Conservation (phyloP, 1,140 invertebrate species). For the Psilanteris sp. region DNA sequence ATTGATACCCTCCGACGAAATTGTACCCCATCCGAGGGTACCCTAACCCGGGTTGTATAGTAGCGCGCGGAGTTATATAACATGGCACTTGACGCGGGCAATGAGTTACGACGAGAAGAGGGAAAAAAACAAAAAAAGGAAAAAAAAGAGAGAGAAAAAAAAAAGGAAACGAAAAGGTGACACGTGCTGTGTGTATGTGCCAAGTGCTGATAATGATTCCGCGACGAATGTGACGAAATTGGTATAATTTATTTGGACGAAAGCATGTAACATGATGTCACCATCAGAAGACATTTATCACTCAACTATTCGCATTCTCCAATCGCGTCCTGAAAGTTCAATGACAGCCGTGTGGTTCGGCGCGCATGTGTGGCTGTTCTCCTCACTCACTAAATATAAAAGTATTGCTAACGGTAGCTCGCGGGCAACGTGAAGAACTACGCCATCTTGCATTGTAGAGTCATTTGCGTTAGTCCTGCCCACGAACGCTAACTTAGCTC, state of each 20-base stretch:
- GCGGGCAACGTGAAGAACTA: slow-evolving; percentile 70
- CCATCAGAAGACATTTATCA: slow-evolving; percentile 44
- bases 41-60: background rate
- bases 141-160: no score
- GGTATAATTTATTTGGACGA: slow-evolving; percentile 40
- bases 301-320: slow-evolving; percentile 40
- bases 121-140: no score
- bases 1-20: no score
- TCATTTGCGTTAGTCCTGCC: slow-evolving; percentile 81
- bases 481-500: slow-evolving; percentile 80
- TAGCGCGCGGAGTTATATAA: slow-evolving; percentile 7
- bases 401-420: slow-evolving; percentile 64
- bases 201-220: slow-evolving; percentile 30
- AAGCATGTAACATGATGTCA: slow-evolving; percentile 44
- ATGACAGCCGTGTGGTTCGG: slow-evolving; percentile 42
- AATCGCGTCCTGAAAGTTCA: slow-evolving; percentile 44
- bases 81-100: slow-evolving; percentile 5
- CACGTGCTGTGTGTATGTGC: slow-evolving; percentile 30
- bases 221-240: slow-evolving; percentile 38
- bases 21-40: no score
- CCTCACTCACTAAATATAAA: slow-evolving; percentile 76
- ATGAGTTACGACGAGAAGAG: slow-evolving; percentile 21
- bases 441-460: slow-evolving; percentile 80
- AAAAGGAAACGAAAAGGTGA: no score
- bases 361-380: slow-evolving; percentile 53